Conservation (phyloP, 1,140 invertebrate genomes). For the Laodelphax striatellus region DNA sequence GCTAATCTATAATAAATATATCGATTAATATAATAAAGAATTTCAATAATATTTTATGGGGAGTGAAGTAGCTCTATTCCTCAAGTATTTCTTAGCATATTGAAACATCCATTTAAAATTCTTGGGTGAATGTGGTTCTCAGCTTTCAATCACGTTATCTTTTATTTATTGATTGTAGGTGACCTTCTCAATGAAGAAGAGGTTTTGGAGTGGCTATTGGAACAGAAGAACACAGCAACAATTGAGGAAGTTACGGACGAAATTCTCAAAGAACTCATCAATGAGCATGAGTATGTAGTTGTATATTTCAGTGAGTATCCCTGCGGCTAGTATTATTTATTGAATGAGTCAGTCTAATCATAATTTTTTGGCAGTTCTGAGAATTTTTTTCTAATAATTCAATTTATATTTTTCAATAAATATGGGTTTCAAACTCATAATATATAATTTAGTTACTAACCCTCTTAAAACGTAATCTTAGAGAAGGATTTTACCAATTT, state of each 20-base stretch:
- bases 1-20: no score
- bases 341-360: neutral
- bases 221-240: conserved; percentile 81
- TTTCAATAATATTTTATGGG: no score
- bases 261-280: conserved; percentile 74
- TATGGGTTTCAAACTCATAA: no score
- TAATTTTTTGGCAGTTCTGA: neutral
- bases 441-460: no score
- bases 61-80: no score
- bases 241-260: conserved; percentile 93
- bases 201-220: conserved; percentile 79
- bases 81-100: no score
- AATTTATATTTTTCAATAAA: neutral
- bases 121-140: no score
- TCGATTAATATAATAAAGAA: no score
- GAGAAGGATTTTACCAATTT: no score
- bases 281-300: conserved; percentile 86
- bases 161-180: conserved; percentile 31
- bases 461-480: no score
- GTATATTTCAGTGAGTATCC: conserved; percentile 75
- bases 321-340: neutral
- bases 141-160: no score
- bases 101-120: no score
- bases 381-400: neutral
- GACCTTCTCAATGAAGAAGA: conserved; percentile 86